Evolutionary conservation across 2,797 vertebrate species (phyloP).

Genomic region (Gephyroberyx darwinii): DNA sequence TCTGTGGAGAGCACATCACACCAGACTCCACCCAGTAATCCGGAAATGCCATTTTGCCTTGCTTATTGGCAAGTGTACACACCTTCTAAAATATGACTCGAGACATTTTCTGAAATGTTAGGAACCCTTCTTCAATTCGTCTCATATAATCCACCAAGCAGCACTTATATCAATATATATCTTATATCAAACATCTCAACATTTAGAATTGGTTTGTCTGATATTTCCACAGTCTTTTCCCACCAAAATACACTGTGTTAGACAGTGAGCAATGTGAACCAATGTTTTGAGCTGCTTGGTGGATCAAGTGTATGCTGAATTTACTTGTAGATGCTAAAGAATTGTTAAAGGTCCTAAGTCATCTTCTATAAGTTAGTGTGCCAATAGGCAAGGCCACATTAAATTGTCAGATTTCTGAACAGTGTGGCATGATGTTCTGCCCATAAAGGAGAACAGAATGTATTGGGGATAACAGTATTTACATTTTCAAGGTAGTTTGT

Average conservation of each 20-base stretch:
- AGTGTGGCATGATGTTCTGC: too few species aligned
- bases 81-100: too few species aligned
- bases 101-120: too few species aligned
- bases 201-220: neutral
- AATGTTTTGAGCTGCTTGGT: too few species aligned
- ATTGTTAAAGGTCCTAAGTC: neutral
- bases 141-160: neutral
- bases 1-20: neutral
- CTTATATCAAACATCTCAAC: neutral
- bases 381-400: too few species aligned
- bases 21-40: neutral
- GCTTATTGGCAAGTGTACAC: neutral
- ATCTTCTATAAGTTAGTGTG: neutral
- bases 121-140: too few species aligned
- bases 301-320: too few species aligned
- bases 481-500: neutral
- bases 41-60: neutral
- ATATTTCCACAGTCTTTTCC: neutral
- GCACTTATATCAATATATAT: neutral
- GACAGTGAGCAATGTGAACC: neutral
- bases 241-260: neutral
- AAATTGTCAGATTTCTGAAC: too few species aligned
- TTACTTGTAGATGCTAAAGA: too few species aligned
- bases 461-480: neutral
- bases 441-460: neutral